Evolutionary conservation across 2,797 vertebrate species (phyloP).

Genomic region (Silurus aristotelis): DNA sequence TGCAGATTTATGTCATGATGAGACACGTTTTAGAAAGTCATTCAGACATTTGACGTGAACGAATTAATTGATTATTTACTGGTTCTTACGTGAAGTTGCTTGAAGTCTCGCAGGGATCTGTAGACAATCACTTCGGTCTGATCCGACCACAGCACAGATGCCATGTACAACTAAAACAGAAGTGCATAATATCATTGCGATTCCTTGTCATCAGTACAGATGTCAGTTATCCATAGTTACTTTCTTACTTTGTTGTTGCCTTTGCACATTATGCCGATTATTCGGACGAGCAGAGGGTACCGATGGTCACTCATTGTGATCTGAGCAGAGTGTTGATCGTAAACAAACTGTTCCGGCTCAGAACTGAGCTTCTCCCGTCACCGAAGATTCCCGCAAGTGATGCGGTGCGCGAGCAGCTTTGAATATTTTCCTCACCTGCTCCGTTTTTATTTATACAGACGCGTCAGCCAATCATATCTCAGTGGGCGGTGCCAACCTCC

Average conservation of each 20-base stretch:
- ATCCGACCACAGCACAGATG: slow-evolving; percentile 75
- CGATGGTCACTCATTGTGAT: slow-evolving; percentile 62
- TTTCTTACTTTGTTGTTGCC: slow-evolving; percentile 68
- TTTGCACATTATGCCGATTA: slow-evolving; percentile 69
- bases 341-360: neutral
- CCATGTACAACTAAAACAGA: slow-evolving; percentile 69
- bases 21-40: neutral
- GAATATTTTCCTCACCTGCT: neutral
- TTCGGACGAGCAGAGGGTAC: slow-evolving; percentile 58
- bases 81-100: slow-evolving; percentile 71
- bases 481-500: neutral
- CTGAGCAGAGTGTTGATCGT: neutral
- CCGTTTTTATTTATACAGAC: neutral
- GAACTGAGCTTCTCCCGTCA: neutral
- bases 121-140: slow-evolving; percentile 71
- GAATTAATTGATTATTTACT: neutral
- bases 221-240: too few species aligned
- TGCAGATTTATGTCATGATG: neutral
- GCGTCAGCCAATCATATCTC: slow-evolving; percentile 24
- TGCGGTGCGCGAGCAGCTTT: neutral
- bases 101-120: slow-evolving; percentile 74
- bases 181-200: neutral
- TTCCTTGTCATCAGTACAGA: neutral
- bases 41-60: neutral
- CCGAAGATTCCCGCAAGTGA: neutral